Evolutionary conservation across 2,797 vertebrate species (phyloP).

Genomic region (Microctenopoma lineatum): DNA sequence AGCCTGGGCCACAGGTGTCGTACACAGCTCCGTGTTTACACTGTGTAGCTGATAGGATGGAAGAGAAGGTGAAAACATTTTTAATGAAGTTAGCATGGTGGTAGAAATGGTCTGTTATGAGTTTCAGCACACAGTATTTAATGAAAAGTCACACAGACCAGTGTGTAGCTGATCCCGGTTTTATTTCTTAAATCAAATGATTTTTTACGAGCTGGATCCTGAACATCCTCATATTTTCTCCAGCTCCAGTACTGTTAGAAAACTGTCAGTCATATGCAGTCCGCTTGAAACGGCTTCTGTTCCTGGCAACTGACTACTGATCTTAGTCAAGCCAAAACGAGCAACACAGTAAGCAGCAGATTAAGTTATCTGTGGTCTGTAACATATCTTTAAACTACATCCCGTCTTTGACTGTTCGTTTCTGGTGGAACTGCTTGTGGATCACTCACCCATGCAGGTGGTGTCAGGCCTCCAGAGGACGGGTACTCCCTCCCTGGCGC

Average conservation of each 20-base stretch:
- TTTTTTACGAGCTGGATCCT: too few relatives aligned
- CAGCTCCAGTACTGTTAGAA: too few relatives aligned
- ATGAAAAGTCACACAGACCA: too few relatives aligned
- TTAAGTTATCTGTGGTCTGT: too few relatives aligned
- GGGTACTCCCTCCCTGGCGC: constrained; percentile 90
- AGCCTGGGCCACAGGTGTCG: constrained; percentile 95
- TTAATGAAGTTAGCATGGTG: too few relatives aligned
- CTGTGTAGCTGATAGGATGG: constrained; percentile 87
- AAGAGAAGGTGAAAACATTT: background rate
- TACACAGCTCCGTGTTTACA: constrained; percentile 95
- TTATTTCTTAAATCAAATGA: too few relatives aligned
- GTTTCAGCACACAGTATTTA: too few relatives aligned
- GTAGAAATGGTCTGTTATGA: too few relatives aligned
- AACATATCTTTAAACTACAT: background rate
- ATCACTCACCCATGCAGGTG: constrained; percentile 88
- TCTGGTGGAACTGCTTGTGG: background rate
- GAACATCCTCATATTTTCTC: too few relatives aligned
- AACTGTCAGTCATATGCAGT: background rate
- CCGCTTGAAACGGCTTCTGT: background rate
- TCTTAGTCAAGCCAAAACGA: background rate
- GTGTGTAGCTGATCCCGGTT: too few relatives aligned
- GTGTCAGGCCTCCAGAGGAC: constrained; percentile 91
- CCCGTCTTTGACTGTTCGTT: too few relatives aligned
- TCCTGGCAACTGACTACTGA: background rate
- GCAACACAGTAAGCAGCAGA: background rate